These are phyloP conservation scores for Natator depressus DNA, from an alignment of 2,113 vertebrate genomes.

Conservation along the genomic window DNA sequence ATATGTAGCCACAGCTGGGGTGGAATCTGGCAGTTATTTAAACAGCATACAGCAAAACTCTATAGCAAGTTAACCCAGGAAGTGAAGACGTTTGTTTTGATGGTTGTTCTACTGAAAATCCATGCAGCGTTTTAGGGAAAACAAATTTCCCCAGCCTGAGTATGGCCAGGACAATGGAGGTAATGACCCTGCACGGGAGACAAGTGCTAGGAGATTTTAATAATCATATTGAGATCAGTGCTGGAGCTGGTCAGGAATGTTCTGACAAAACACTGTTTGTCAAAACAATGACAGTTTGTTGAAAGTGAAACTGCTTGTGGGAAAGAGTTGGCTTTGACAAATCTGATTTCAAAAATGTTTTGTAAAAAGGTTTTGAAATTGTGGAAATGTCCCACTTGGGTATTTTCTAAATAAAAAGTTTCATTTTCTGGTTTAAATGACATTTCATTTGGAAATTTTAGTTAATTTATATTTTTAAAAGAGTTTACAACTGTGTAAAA, in stretches of 20 bases:
- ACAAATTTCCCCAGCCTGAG: slow-evolving; percentile 32
- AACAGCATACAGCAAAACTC: not conserved
- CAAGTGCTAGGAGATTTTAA: not conserved
- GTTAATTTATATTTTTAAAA: not conserved
- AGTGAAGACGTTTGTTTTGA: not conserved
- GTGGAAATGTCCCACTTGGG: not conserved
- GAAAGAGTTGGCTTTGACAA: not conserved
- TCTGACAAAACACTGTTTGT: not conserved
- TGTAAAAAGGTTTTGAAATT: not conserved
- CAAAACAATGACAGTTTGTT: not conserved
- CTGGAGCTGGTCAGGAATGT: not conserved
- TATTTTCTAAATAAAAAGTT: not conserved
- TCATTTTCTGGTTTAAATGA: not conserved
- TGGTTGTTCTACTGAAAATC: slow-evolving; percentile 54
- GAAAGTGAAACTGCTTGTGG: not conserved
- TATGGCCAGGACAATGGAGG: slow-evolving; percentile 66
- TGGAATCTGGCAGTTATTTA: slow-evolving; percentile 61
- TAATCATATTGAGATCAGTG: not conserved
- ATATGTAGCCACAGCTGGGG: slow-evolving; percentile 16
- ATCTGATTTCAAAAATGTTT: not conserved
- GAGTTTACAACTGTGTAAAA: not conserved
- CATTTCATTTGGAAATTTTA: not conserved
- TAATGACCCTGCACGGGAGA: not conserved
- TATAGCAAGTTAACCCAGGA: not conserved
- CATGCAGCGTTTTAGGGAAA: slow-evolving; percentile 48